Evolutionary conservation across 2,113 vertebrate genomes (phyloP).

Genomic region (Takifugu bimaculatus): DNA sequence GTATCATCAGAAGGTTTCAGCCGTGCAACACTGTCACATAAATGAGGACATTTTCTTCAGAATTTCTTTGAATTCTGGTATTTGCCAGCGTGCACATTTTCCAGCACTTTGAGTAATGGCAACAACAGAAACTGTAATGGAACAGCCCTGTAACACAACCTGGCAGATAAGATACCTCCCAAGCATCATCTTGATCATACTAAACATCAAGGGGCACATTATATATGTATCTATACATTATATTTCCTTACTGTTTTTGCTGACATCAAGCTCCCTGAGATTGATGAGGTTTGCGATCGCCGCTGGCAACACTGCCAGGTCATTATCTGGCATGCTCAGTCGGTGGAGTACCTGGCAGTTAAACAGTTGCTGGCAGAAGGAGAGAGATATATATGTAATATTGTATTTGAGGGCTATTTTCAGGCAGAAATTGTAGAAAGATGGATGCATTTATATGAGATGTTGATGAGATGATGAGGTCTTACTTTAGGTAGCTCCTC

Average conservation of each 20-base stretch:
- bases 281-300: slow-evolving; percentile 98
- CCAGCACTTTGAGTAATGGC: no score
- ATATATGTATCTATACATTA: not conserved
- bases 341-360: slow-evolving; percentile 96
- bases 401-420: not conserved
- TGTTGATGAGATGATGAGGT: not conserved
- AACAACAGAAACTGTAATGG: no score
- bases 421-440: not conserved
- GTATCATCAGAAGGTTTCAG: not conserved
- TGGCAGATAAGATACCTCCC: no score
- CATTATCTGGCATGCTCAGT: slow-evolving; percentile 98
- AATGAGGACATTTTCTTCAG: no score
- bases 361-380: slow-evolving; percentile 91
- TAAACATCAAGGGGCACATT: no score
- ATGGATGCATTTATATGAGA: not conserved
- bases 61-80: no score
- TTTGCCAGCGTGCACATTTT: no score
- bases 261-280: slow-evolving; percentile 99
- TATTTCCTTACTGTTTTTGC: slow-evolving; percentile 94
- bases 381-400: slow-evolving; percentile 40
- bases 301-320: slow-evolving; percentile 89
- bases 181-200: no score
- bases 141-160: no score
- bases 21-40: no score
- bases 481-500: slow-evolving; percentile 98